Evolutionary conservation across 2,888 invertebrate genomes (phyloP), one percentile per base, ranked within the genome.

Genomic region (Eremobia ochroleuca): DNA sequence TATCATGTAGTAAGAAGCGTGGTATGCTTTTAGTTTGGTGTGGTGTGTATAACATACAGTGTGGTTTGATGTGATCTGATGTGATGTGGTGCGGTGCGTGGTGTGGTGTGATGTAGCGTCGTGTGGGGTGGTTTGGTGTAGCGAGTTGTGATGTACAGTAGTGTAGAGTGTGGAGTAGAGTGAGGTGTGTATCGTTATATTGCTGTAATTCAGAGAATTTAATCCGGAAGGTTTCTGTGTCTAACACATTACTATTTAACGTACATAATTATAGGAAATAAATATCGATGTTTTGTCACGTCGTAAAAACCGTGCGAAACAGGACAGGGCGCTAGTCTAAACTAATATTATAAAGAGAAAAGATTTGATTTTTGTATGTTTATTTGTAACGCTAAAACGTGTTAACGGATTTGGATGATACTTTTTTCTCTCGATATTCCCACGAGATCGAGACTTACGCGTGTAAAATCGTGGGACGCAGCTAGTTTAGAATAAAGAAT

Each of bases 401-500:
- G 5, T 46, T 46, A 18, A 25, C 25, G 11, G 52, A 11, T 52
- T n/a, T 55, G 1, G 11, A 55, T n/a, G n/a, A 55, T n/a, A 11
- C 25, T n/a, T 55, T 49, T 46, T 55, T n/a, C 11, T 52, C 11
- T 52, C 4, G 52, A 55, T 55, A n/a, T n/a, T 11, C 52, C 25
- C 25, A 25, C 25, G 49, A 52, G 49, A 9, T 49, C 9, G 52
- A 52, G 1, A 52, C 11, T 11, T 52, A 4, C 25, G 25, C 9
- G 11, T 25, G 52, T n/a, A n/a, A 52, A 55, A n/a, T n/a, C 52
- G n/a, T 13, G 11, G 52, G 25, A 13, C 25, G 13, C 11, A n/a
- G n/a, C 4, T n/a, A 59, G 34, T 72, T 68, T 46, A 37, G 9
- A 34, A 62, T 78, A 46, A 72, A 77, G 65, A 79, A 70, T 64